phyloP scores from a whole-genome alignment of 2,113 vertebrate species.

The Eleginops maclovinus region DNA sequence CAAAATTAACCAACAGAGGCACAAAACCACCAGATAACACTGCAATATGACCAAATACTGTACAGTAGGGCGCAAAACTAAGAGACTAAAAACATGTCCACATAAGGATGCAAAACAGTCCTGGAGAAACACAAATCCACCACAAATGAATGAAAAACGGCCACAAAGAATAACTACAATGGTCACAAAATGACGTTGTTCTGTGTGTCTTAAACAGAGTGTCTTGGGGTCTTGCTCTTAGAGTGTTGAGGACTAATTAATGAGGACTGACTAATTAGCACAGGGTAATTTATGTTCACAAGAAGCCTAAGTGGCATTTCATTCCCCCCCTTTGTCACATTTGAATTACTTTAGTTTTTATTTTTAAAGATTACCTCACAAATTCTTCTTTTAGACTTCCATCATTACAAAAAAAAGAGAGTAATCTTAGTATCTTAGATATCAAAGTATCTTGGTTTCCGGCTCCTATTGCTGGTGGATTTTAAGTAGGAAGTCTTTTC shows the following conservation, averaged over 20 bases:
- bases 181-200: background rate
- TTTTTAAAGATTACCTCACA: background rate
- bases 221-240: background rate
- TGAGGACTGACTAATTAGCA: slow-evolving; percentile 11
- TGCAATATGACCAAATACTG: background rate
- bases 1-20: background rate
- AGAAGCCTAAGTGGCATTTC: background rate
- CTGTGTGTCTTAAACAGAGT: background rate
- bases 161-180: background rate
- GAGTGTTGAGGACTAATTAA: no score
- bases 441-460: background rate
- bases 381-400: background rate
- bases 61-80: no score
- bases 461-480: background rate
- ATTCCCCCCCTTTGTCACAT: slow-evolving; percentile 16
- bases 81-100: no score
- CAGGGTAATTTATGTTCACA: slow-evolving; percentile 20
- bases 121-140: background rate
- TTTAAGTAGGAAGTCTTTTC: background rate
- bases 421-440: no score
- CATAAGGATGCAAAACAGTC: no score
- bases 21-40: no score
- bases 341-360: background rate
- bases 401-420: background rate
- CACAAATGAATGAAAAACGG: background rate